Base-by-base conservation (phyloP, 2,113 vertebrate species). In the Brachyhypopomus gauderio region DNA sequence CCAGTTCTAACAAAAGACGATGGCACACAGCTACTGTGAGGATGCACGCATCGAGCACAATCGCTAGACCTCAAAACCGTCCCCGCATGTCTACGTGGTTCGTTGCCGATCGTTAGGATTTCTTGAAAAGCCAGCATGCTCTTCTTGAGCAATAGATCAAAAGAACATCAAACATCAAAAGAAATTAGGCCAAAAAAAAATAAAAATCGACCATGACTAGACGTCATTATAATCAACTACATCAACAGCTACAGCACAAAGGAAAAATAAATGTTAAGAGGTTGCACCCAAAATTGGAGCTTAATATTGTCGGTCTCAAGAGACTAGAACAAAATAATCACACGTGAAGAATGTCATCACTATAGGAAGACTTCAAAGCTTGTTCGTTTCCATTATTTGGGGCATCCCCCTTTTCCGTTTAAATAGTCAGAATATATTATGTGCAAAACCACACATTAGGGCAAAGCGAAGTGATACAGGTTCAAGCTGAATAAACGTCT, bases 231-330 rank as follows among this genome's bases (percentile, higher is more conserved):
- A 77, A 78, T 41, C 76, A 56, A 38, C 71, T 2, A 72, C 22
- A 75, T 72, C n/a, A 59, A 82, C 60, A 60, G 25, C 79, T 75
- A 77, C 25, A 86, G 80, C 77, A 85, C 82, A 82, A 78, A 78
- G 80, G 70, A n/a, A 79, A 80, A 80, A 77, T 79, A 79, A 30
- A 80, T 6, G 22, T 86, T 82, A 81, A 84, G 77, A 78, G 62
- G 45, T 84, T 84, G 85, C 85, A 84, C 79, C 88, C 88, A 86
- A 87, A 89, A 86, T 80, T 79, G 86, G 88, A 83, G 86, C 81
- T 87, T 83, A 87, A 86, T 87, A 87, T 87, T 81, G 85, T 85
- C 84, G 74, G 88, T 87, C 88, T 87, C 86, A 83, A 87, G 81
- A 89, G 86, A 89, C 88, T 87, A 85, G 81, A 88, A 86, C 80